Conservation (phyloP, 2,797 vertebrate species). For the Cacajao melanocephalus region DNA sequence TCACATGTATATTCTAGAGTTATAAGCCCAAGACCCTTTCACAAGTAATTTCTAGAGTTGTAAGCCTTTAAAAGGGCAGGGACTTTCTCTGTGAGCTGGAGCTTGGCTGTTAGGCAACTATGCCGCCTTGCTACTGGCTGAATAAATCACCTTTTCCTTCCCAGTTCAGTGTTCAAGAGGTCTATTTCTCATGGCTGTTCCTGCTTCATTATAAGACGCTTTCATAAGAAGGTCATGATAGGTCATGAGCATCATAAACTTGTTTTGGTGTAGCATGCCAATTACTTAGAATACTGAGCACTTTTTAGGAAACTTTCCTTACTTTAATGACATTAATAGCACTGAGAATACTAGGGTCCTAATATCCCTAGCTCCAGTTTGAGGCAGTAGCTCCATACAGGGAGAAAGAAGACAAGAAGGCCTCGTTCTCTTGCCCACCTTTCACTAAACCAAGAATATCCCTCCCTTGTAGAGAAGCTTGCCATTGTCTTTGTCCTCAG, state of each 20-base stretch:
- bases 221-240: not conserved
- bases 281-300: not conserved
- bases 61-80: too few species aligned
- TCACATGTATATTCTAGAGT: too few species aligned
- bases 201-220: not conserved
- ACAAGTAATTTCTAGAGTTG: too few species aligned
- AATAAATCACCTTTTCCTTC: too few species aligned
- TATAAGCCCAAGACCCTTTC: too few species aligned
- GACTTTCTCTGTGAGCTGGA: too few species aligned
- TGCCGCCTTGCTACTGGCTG: too few species aligned
- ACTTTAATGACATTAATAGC: conserved; percentile 1
- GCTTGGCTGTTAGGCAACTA: too few species aligned
- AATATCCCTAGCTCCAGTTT: not conserved
- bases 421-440: not conserved
- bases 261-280: conserved; percentile 31
- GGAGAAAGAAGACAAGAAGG: not conserved
- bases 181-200: too few species aligned
- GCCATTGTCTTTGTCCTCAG: too few species aligned
- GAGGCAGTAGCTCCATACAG: not conserved
- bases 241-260: not conserved
- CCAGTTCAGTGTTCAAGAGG: too few species aligned
- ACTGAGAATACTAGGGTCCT: not conserved
- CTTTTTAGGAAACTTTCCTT: not conserved
- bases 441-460: not conserved
- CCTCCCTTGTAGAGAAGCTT: not conserved